Evolutionary conservation across 2,797 vertebrate genomes (phyloP), one percentile per base, ranked within the genome.

Genomic region (Sphenodon punctatus): DNA sequence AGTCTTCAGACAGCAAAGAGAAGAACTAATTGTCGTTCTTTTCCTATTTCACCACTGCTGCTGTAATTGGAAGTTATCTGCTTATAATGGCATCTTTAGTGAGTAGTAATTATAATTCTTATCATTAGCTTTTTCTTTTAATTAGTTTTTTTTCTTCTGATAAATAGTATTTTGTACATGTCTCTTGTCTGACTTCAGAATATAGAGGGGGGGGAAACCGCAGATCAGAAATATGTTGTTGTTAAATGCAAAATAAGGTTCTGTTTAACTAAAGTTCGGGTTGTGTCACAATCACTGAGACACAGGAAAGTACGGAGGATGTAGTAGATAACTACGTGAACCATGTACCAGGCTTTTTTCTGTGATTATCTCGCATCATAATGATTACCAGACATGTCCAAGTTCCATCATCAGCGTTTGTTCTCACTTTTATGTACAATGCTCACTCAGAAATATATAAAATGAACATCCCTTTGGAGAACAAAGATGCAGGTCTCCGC

Each of bases 51-150:
- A 90, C 68, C 7, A 79, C 78, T 89, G 67, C 83, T 91, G 88
- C 67, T 89, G 58, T 92, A 94, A 94, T 93, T 93, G 88, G 85
- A 95, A 92, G 76, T 90, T 94, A 94, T 92, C 92, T 94, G 36
- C 58, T 67, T 92, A 88, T 94, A 95, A 95, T 92, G 95, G 87
- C 72, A 92, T 93, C 86, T 93, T 90, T 89, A 89, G 78, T 91
- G 82, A 92, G 87, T 78, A 90, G 69, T 89, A 93, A 94, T 95
- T 95, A 91, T 91, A 94, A 93, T 91, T 94, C 82, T 93, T 96
- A 92, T 88, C 78, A 70, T 90, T 93, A 83, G 19, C 16, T 90
- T 93, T 94, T 90, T 78, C 55, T 90, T 88, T 89, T 92, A 93
- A 92, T 95, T 90, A 92, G 32, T 51, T 87, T 91, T 80, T 82